A percentile compares a stretch with the other conserved stretches of the same genome.
Conservation (phyloP, 2,797 vertebrate genomes). For the Poecilia picta region DNA sequence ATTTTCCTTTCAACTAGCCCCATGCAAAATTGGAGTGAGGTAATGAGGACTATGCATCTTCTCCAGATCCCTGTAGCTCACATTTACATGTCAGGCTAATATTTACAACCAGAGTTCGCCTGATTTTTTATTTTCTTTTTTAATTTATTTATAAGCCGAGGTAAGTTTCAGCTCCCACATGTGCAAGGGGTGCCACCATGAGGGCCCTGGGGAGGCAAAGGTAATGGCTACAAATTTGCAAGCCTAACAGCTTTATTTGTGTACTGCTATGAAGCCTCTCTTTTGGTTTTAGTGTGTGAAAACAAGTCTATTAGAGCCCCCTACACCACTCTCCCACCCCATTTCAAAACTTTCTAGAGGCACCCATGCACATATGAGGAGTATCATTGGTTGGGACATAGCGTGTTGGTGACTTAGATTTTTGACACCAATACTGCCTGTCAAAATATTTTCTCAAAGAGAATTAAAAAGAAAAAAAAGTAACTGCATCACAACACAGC, state of each 20-base stretch:
- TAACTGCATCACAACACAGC: slow-evolving; percentile 62
- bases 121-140: slow-evolving; percentile 5
- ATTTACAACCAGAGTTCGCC: slow-evolving; percentile 70
- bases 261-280: neutral
- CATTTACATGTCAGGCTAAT: slow-evolving; percentile 67
- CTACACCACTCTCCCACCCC: too few relatives aligned
- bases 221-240: neutral
- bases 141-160: slow-evolving; percentile 57
- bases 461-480: slow-evolving; percentile 64
- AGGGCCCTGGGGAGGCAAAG: neutral
- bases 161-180: slow-evolving; percentile 63
- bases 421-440: slow-evolving; percentile 75
- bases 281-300: neutral
- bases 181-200: neutral
- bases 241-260: neutral
- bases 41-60: slow-evolving; percentile 49
- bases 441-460: slow-evolving; percentile 74
- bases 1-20: slow-evolving; percentile 27
- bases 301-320: neutral
- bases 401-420: slow-evolving; percentile 22
- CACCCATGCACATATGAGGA: slow-evolving; percentile 29
- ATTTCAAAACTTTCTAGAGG: neutral
- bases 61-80: slow-evolving; percentile 58
- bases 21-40: slow-evolving; percentile 48
- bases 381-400: slow-evolving; percentile 61